Percentiles rank a stretch among this genome's conserved stretches.
phyloP scores from a whole-genome alignment of 2,888 invertebrate genomes.

The Pollenia angustigena region DNA sequence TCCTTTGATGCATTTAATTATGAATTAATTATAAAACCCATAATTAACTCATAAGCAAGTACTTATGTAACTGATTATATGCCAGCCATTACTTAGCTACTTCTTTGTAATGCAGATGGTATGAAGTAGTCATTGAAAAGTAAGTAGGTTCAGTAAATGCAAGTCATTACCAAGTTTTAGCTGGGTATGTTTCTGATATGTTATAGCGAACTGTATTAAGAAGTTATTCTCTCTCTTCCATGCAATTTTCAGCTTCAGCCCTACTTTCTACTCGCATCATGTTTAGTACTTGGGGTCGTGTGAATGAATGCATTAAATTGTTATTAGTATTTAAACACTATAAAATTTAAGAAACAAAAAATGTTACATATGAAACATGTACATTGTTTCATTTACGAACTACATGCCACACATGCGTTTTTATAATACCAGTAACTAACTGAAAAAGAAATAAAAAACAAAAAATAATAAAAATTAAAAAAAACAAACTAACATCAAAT shows the following conservation, averaged over 20 bases:
- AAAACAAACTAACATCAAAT: slow-evolving; percentile 64
- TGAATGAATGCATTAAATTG: slow-evolving; percentile 60
- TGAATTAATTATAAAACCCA: too few species aligned
- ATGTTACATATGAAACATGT: slow-evolving; percentile 5
- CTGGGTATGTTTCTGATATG: too few species aligned
- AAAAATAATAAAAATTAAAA: slow-evolving; percentile 36
- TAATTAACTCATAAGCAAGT: too few species aligned
- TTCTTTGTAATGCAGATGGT: too few species aligned
- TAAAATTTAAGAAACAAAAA: slow-evolving; percentile 34
- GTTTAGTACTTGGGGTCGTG: slow-evolving; percentile 22
- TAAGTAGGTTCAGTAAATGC: too few species aligned
- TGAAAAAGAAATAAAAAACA: slow-evolving; percentile 17
- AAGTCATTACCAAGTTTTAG: too few species aligned
- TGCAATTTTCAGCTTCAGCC: neutral
- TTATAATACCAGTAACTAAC: slow-evolving; percentile 13
- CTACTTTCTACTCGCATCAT: slow-evolving; percentile 22
- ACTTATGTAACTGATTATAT: too few species aligned
- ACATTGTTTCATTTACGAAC: slow-evolving; percentile 16
- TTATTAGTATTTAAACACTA: slow-evolving; percentile 51
- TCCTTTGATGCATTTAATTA: too few species aligned
- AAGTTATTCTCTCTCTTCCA: neutral
- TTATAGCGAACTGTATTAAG: too few species aligned
- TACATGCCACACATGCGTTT: slow-evolving; percentile 68
- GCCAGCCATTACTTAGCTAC: too few species aligned
- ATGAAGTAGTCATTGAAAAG: too few species aligned